Percentiles rank a stretch among this genome's conserved stretches.
Evolutionary conservation across 2,888 invertebrate species (phyloP).

Genomic region (Scotopteryx bipunctaria): DNA sequence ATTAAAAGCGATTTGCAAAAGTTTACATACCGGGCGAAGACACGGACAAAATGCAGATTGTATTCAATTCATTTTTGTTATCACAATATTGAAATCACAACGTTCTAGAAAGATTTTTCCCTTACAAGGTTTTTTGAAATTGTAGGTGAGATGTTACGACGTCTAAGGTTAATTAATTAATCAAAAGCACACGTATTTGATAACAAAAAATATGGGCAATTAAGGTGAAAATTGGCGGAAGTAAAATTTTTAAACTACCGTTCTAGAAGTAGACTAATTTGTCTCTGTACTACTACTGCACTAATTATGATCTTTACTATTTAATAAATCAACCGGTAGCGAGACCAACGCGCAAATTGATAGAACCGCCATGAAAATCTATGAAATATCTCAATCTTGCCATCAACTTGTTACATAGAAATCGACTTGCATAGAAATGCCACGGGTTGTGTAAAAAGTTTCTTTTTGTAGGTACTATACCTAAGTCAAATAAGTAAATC

Average conservation of each 20-base stretch:
- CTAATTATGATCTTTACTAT: constrained; percentile 33
- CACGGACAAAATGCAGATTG: background rate
- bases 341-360: constrained; percentile 34
- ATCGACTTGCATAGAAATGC: constrained; percentile 6
- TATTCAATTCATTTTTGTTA: too few species aligned
- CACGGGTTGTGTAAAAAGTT: background rate
- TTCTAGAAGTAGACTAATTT: constrained; percentile 15
- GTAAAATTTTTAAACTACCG: background rate
- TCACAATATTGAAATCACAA: too few species aligned
- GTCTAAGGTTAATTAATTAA: too few species aligned
- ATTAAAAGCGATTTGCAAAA: constrained; percentile 30
- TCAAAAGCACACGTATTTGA: too few species aligned
- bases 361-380: constrained; percentile 36
- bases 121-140: too few species aligned
- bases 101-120: too few species aligned
- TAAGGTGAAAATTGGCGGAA: background rate
- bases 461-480: too few species aligned
- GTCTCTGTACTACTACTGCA: constrained; percentile 17
- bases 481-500: too few species aligned
- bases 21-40: constrained; percentile 10
- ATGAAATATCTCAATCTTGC: constrained; percentile 40
- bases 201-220: background rate
- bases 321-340: constrained; percentile 38
- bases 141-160: too few species aligned
- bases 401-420: constrained; percentile 30